Conservation (phyloP, 2,113 vertebrate species). For the Halcyon senegalensis region DNA sequence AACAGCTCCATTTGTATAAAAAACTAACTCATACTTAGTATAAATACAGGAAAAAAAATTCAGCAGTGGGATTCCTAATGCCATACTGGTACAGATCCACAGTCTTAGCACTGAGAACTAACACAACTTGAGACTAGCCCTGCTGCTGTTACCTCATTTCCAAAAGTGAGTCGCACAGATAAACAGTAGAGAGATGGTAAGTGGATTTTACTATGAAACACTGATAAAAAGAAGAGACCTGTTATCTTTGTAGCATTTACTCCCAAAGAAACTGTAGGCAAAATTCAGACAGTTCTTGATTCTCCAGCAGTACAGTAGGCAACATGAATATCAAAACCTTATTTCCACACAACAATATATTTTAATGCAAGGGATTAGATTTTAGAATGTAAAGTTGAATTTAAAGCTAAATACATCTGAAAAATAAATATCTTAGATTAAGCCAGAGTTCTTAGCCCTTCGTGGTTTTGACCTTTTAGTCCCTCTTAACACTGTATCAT, state of each 20-base stretch:
- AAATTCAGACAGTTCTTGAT: neutral
- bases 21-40: neutral
- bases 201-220: neutral
- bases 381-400: neutral
- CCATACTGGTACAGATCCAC: neutral
- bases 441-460: neutral
- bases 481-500: neutral
- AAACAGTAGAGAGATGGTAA: neutral
- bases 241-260: neutral
- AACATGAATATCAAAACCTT: neutral
- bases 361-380: neutral
- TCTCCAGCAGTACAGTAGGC: neutral
- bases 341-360: neutral
- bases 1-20: neutral
- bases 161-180: neutral
- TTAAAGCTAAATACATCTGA: neutral
- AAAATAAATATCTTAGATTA: neutral
- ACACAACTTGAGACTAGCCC: neutral
- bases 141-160: neutral
- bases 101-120: neutral
- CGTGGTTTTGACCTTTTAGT: neutral
- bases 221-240: neutral
- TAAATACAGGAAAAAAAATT: neutral
- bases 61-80: neutral
- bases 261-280: neutral